Evolutionary conservation across 2,113 vertebrate genomes (phyloP).

Genomic region (Turnix velox): DNA sequence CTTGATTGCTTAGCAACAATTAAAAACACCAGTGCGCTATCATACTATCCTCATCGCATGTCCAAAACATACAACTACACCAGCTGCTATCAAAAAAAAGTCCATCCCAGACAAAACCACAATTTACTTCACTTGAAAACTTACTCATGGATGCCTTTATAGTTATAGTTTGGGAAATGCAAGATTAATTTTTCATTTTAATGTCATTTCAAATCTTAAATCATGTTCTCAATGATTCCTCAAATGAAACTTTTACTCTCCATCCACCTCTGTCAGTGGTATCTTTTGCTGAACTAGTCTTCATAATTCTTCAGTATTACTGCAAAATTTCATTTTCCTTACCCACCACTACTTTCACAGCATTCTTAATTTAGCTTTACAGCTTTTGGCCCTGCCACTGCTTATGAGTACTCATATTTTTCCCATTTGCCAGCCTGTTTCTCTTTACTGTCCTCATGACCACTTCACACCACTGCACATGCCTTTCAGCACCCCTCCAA

Average conservation of each 20-base stretch:
- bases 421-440: not conserved
- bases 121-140: not conserved
- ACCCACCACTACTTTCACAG: not conserved
- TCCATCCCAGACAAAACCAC: not conserved
- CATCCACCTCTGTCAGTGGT: not conserved
- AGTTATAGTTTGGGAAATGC: not conserved
- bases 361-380: not conserved
- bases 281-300: not conserved
- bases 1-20: not conserved
- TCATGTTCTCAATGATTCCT: not conserved
- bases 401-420: not conserved
- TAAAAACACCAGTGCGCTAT: not conserved
- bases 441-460: not conserved
- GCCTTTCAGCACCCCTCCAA: not conserved
- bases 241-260: not conserved
- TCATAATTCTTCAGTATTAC: not conserved
- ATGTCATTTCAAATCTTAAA: not conserved
- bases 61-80: not conserved
- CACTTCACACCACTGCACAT: rapidly evolving
- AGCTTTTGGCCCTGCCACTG: not conserved
- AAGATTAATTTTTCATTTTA: not conserved
- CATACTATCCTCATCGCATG: not conserved
- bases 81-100: not conserved
- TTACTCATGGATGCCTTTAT: not conserved
- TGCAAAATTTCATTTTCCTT: not conserved